Conservation (phyloP, 2,113 vertebrate genomes). For the Triplophysa siluroides region DNA sequence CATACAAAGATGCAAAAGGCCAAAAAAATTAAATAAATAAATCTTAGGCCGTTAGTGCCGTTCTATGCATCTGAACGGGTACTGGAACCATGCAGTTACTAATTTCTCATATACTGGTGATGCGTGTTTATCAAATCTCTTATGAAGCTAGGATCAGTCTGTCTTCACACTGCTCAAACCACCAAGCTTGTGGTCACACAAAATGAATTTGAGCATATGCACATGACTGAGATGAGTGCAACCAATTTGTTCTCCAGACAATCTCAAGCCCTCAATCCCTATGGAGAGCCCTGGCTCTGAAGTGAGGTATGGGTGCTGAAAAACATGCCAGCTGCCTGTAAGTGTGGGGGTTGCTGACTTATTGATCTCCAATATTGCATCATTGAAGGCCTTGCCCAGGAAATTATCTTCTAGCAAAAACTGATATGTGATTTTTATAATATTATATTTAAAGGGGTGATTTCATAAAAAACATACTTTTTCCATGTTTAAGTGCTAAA, state of each 20-base stretch:
- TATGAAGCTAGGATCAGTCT: not conserved
- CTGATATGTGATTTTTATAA: not conserved
- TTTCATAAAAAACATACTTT: no score
- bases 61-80: not conserved
- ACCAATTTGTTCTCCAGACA: slow-evolving; percentile 41
- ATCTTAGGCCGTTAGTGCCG: not conserved
- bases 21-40: no score
- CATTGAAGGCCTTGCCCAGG: slow-evolving; percentile 6
- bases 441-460: no score
- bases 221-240: slow-evolving; percentile 34
- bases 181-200: not conserved
- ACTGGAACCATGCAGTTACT: not conserved
- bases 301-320: slow-evolving; percentile 13
- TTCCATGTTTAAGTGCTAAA: no score
- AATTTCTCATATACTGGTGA: not conserved
- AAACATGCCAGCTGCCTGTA: slow-evolving; percentile 40
- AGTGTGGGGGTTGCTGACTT: not conserved
- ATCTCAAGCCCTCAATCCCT: slow-evolving; percentile 13
- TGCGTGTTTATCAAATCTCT: not conserved
- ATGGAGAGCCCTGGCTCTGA: slow-evolving; percentile 18
- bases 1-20: no score
- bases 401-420: slow-evolving; percentile 10
- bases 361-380: slow-evolving; percentile 23
- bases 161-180: slow-evolving; percentile 4
- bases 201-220: slow-evolving; percentile 21